Evolutionary conservation across 1,140 invertebrate species (phyloP).

Genomic region (Ephestia elutella): DNA sequence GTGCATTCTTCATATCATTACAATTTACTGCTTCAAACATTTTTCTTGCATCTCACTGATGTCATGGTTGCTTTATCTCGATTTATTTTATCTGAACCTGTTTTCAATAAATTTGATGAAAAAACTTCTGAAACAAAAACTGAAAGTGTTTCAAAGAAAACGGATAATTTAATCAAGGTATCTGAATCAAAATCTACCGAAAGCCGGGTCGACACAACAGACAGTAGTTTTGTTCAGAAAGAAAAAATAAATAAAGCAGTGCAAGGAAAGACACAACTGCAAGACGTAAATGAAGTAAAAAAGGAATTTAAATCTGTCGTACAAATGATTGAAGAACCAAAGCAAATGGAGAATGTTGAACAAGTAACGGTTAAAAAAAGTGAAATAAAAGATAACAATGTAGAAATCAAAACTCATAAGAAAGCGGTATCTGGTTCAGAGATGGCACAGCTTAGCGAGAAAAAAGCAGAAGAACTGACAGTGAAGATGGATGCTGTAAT

Average conservation of each 20-base stretch:
- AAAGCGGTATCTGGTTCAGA: constrained; percentile 40
- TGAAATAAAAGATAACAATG: not conserved
- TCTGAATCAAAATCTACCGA: not conserved
- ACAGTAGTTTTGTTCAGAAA: not conserved
- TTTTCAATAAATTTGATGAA: constrained; percentile 15
- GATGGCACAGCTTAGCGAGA: constrained; percentile 53
- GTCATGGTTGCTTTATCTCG: constrained; percentile 61
- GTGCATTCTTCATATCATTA: constrained; percentile 38
- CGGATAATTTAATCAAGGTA: not conserved
- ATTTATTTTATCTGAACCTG: constrained; percentile 39
- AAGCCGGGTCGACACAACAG: not conserved
- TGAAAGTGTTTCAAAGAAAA: constrained; percentile 5
- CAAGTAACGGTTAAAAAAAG: constrained; percentile 18
- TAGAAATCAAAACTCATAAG: constrained; percentile 24
- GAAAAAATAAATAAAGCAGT: constrained; percentile 16
- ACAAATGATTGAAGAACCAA: too few relatives aligned
- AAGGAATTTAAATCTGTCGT: constrained; percentile 8
- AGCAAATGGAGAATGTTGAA: constrained; percentile 19
- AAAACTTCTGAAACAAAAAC: not conserved
- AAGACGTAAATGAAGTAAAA: not conserved
- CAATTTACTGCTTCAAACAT: constrained; percentile 55
- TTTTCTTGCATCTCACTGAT: constrained; percentile 65
- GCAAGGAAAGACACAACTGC: not conserved
- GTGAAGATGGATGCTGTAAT: constrained; percentile 57
- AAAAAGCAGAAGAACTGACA: constrained; percentile 47